Evolutionary conservation across 1,140 invertebrate genomes (phyloP).

Genomic region (Ceratoteleas bidentatus): DNA sequence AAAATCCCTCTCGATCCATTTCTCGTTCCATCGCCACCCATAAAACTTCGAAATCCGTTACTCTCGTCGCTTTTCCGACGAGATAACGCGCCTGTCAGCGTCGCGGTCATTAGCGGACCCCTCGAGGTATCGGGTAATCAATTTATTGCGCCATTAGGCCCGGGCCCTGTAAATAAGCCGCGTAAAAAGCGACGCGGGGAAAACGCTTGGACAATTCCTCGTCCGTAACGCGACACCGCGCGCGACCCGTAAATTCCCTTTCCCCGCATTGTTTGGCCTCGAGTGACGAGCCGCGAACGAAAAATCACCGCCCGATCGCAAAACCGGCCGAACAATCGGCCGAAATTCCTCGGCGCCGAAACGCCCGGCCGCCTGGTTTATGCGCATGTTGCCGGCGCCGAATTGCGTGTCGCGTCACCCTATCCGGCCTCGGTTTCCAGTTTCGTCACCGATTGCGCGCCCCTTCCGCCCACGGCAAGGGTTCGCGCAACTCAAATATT

Average conservation of each 20-base stretch:
- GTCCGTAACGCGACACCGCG: slow-evolving; percentile 27
- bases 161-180: slow-evolving; percentile 25
- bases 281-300: slow-evolving; percentile 9
- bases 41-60: slow-evolving; percentile 43
- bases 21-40: too few relatives aligned
- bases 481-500: slow-evolving; percentile 38
- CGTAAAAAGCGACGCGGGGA: slow-evolving; percentile 17
- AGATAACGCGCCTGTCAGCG: slow-evolving; percentile 19
- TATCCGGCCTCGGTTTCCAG: slow-evolving; percentile 43
- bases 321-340: slow-evolving; percentile 45
- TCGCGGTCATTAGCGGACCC: slow-evolving; percentile 33
- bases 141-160: slow-evolving; percentile 48
- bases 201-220: slow-evolving; percentile 22
- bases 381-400: slow-evolving; percentile 30
- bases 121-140: slow-evolving; percentile 44
- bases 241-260: slow-evolving; percentile 14
- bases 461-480: neutral
- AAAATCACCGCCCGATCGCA: slow-evolving; percentile 40
- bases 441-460: slow-evolving; percentile 36
- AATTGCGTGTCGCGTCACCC: slow-evolving; percentile 57
- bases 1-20: too few relatives aligned
- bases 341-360: slow-evolving; percentile 60
- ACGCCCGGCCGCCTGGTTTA: slow-evolving; percentile 52
- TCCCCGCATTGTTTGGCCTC: slow-evolving; percentile 19
- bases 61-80: slow-evolving; percentile 20